These are phyloP conservation scores for Eulemur rufifrons DNA, from an alignment of 2,113 vertebrate genomes.

Conservation along the genomic window DNA sequence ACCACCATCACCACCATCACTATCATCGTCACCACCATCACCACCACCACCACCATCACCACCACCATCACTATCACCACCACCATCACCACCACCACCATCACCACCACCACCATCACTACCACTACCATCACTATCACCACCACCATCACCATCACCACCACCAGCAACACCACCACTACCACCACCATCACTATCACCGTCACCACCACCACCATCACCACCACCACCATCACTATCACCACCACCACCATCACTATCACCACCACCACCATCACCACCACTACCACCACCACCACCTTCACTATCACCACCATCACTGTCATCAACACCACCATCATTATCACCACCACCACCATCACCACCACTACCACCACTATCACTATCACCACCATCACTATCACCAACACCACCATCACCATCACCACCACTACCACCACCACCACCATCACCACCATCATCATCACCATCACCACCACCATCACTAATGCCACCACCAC, in stretches of 20 bases:
- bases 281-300: fast-evolving
- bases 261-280: fast-evolving
- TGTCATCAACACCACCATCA: no score
- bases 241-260: no score
- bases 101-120: fast-evolving
- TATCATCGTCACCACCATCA: no score
- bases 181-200: fast-evolving
- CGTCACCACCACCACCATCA: fast-evolving
- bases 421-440: no score
- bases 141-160: neutral
- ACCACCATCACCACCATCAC: fast-evolving
- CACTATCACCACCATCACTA: neutral
- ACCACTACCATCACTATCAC: neutral
- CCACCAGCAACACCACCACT: fast-evolving
- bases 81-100: fast-evolving
- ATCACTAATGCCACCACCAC: neutral
- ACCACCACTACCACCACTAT: fast-evolving
- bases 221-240: fast-evolving
- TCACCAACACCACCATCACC: no score
- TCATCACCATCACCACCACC: no score
- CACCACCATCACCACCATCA: fast-evolving
- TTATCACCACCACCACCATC: fast-evolving
- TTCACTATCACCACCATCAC: fast-evolving
- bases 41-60: no score
- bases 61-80: neutral